Evolutionary conservation across 2,797 vertebrate species (phyloP).

Genomic region (Erpetoichthys calabaricus): DNA sequence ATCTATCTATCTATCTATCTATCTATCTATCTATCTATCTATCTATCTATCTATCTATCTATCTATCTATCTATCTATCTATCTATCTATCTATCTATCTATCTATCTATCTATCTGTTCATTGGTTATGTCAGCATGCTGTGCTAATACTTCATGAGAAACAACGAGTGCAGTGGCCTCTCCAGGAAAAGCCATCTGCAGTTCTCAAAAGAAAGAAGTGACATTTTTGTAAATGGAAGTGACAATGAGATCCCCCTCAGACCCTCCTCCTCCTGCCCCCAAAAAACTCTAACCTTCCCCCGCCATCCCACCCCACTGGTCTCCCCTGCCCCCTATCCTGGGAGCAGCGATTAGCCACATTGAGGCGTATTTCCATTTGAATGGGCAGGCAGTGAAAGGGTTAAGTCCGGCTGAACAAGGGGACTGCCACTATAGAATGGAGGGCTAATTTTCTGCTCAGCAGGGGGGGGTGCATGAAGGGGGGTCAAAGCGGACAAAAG

Average conservation of each 20-base stretch:
- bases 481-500: slow-evolving; percentile 52
- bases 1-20: too few species aligned
- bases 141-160: not conserved
- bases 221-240: not conserved
- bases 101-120: too few species aligned
- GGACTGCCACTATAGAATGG: slow-evolving; percentile 43
- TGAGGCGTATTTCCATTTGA: slow-evolving; percentile 57
- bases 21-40: too few species aligned
- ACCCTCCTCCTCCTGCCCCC: slow-evolving; percentile 8
- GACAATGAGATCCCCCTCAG: slow-evolving; percentile 9
- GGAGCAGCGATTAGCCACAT: slow-evolving; percentile 52
- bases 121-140: too few species aligned
- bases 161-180: not conserved
- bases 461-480: slow-evolving; percentile 48
- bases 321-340: slow-evolving; percentile 37
- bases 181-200: too few species aligned
- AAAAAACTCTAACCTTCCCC: not conserved
- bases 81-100: too few species aligned
- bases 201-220: not conserved
- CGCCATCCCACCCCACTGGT: not conserved
- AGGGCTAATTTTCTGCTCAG: slow-evolving; percentile 61
- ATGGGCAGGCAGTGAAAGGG: slow-evolving; percentile 57
- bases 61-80: too few species aligned
- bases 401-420: slow-evolving; percentile 44
- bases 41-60: too few species aligned